phyloP scores from a whole-genome alignment of 2,888 invertebrate species.

The Meteorus cinctellus region DNA sequence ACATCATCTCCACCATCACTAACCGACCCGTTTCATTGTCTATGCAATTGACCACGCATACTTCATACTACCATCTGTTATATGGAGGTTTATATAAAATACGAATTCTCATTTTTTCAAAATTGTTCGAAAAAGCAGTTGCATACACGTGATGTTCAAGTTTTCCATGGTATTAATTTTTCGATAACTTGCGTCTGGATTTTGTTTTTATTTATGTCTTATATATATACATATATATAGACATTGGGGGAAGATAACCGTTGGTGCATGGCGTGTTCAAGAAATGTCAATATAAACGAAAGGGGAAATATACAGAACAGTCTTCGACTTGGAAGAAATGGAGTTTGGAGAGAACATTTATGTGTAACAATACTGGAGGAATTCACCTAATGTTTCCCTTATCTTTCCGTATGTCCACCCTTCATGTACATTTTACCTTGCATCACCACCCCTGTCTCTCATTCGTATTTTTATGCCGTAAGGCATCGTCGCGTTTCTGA shows the following conservation, averaged over 20 bases:
- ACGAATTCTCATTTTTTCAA: not conserved
- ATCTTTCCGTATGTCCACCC: not conserved
- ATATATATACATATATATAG: not conserved
- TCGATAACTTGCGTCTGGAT: not conserved
- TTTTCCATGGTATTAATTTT: slow-evolving; percentile 1
- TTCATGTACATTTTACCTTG: too few relatives aligned
- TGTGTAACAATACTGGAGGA: slow-evolving; percentile 2
- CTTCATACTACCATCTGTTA: not conserved
- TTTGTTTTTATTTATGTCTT: not conserved
- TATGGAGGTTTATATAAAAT: not conserved
- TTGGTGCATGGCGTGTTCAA: slow-evolving; percentile 17
- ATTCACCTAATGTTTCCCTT: slow-evolving; percentile 3
- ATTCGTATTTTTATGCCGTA: slow-evolving; percentile 53
- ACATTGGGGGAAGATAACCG: not conserved
- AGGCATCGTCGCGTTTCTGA: slow-evolving; percentile 64
- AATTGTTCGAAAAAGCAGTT: not conserved
- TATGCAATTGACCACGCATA: not conserved
- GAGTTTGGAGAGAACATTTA: slow-evolving; percentile 15
- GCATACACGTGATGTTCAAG: not conserved
- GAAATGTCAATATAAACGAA: slow-evolving; percentile 23
- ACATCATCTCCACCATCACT: not conserved
- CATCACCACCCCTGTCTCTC: not conserved
- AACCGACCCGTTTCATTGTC: too few relatives aligned
- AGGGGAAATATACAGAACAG: not conserved
- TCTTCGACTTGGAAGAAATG: not conserved